Evolutionary conservation across 2,888 invertebrate species (phyloP).

Genomic region (Heliothis peltigera): DNA sequence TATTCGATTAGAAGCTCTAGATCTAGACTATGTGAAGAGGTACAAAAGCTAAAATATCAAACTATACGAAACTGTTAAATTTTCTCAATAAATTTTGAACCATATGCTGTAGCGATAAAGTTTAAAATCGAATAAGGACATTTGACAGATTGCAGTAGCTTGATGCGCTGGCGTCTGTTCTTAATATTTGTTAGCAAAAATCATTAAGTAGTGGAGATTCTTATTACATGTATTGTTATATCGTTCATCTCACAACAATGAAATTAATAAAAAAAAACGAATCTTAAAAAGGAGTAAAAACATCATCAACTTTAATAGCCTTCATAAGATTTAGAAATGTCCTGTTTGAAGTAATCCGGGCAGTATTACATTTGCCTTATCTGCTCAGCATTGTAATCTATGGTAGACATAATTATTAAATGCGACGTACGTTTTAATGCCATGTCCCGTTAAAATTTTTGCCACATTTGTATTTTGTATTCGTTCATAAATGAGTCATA

Average conservation of each 20-base stretch:
- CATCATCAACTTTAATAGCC: background rate
- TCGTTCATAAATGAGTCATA: conserved; percentile 2
- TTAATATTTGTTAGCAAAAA: no score
- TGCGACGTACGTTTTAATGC: conserved; percentile 59
- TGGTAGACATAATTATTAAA: conserved; percentile 61
- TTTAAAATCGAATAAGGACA: no score
- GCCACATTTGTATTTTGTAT: conserved; percentile 19
- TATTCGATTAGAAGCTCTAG: no score
- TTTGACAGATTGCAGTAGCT: no score
- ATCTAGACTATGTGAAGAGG: no score
- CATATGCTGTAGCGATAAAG: no score
- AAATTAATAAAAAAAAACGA: background rate
- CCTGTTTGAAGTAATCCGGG: background rate
- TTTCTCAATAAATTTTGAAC: no score
- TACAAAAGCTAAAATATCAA: no score
- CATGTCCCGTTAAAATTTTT: conserved; percentile 22
- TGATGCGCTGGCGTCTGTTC: no score
- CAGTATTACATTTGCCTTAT: conserved; percentile 30
- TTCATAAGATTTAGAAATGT: conserved; percentile 10
- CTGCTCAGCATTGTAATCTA: conserved; percentile 36
- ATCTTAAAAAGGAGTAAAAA: background rate
- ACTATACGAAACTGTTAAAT: no score
- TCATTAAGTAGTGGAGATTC: no score
- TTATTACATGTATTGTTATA: background rate
- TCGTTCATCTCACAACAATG: background rate